A percentile compares a stretch with the other conserved stretches of the same genome.
These are phyloP conservation scores for Napeogenes inachia DNA, from an alignment of 2,888 invertebrate genomes.

Conservation along the genomic window DNA sequence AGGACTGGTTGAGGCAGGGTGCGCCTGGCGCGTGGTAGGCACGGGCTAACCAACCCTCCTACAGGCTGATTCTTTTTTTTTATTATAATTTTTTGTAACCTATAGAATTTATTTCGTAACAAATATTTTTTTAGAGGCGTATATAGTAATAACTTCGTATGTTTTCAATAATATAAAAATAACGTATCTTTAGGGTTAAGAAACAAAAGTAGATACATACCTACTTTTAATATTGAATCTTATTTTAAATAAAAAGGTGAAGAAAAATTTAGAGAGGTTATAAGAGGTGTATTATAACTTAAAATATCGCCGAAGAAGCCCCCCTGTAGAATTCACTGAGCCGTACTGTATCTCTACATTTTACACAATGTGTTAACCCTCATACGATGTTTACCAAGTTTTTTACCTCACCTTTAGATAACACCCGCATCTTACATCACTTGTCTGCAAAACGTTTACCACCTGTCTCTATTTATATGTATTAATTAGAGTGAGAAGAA, in stretches of 20 bases:
- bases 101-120: too few relatives aligned
- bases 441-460: slow-evolving; percentile 30
- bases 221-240: too few relatives aligned
- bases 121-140: too few relatives aligned
- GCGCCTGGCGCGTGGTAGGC: slow-evolving; percentile 62
- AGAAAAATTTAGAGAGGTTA: too few relatives aligned
- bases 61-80: slow-evolving; percentile 41
- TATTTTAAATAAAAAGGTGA: too few relatives aligned
- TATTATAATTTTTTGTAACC: background rate
- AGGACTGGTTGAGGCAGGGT: slow-evolving; percentile 62
- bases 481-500: slow-evolving; percentile 21
- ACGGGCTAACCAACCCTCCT: slow-evolving; percentile 52
- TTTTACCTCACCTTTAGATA: slow-evolving; percentile 50
- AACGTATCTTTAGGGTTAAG: background rate
- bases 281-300: too few relatives aligned
- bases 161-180: too few relatives aligned
- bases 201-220: too few relatives aligned
- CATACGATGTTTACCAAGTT: slow-evolving; percentile 55
- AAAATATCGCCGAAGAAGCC: background rate
- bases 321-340: slow-evolving; percentile 33
- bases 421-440: slow-evolving; percentile 57
- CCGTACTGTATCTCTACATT: slow-evolving; percentile 34
- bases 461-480: slow-evolving; percentile 24
- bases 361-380: slow-evolving; percentile 42
- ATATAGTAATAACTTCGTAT: too few relatives aligned